Conservation (phyloP, 2,113 vertebrate species). For the Propithecus coquereli region DNA sequence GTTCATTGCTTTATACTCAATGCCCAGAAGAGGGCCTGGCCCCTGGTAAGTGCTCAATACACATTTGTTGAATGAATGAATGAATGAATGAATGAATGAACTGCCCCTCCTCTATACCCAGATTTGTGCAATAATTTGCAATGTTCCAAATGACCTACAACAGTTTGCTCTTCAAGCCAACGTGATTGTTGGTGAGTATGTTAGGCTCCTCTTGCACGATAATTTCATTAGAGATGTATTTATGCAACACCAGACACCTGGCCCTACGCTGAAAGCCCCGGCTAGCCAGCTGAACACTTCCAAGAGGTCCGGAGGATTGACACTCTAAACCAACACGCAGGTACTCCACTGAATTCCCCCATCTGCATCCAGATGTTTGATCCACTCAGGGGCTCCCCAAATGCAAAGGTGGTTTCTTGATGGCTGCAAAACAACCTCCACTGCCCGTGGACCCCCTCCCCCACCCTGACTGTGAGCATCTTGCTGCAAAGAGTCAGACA, state of each 20-base stretch:
- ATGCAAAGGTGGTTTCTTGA: not conserved
- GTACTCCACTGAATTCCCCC: not conserved
- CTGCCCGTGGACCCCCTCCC: rapidly evolving
- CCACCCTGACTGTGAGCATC: rapidly evolving
- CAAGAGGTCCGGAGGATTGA: not conserved
- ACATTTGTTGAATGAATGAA: not conserved
- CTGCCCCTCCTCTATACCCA: rapidly evolving
- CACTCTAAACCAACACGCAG: not conserved
- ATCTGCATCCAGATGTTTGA: conserved; percentile 3
- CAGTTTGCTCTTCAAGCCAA: not conserved
- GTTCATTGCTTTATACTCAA: not conserved
- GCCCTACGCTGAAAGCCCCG: not conserved
- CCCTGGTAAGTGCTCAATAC: not conserved
- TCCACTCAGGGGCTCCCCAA: not conserved
- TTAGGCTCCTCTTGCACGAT: not conserved
- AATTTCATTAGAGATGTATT: conserved; percentile 53
- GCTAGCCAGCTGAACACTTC: not conserved
- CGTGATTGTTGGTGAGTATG: not conserved
- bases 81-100: not conserved
- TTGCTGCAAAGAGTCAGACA: too few species aligned
- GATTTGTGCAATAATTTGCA: not conserved
- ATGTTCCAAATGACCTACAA: rapidly evolving
- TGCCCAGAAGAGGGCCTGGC: not conserved
- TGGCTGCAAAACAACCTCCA: rapidly evolving
- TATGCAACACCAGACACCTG: conserved; percentile 38